phyloP scores from a whole-genome alignment of 2,797 vertebrate species.

The Anableps anableps region DNA sequence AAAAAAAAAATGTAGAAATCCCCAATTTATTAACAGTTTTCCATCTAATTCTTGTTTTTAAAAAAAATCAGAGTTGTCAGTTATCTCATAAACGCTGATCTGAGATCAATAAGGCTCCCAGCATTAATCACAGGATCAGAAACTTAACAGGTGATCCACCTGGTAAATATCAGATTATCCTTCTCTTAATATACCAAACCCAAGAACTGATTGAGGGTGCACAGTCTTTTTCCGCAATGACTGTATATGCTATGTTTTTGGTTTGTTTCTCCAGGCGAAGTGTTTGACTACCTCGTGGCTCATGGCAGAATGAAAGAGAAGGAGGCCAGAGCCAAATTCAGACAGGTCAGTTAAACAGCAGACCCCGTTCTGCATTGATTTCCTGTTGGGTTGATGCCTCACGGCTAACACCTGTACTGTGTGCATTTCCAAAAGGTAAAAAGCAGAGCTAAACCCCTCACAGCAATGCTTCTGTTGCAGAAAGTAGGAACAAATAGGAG shows the following conservation, averaged over 20 bases:
- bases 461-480: no score
- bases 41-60: not conserved
- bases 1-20: no score
- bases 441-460: no score
- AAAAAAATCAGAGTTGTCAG: no score
- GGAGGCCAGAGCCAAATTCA: conserved; percentile 93
- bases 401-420: not conserved
- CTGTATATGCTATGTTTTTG: not conserved
- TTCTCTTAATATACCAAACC: not conserved
- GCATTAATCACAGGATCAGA: not conserved
- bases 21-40: no score
- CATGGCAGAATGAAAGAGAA: conserved; percentile 97
- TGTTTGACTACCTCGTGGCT: conserved; percentile 92
- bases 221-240: not conserved
- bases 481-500: no score
- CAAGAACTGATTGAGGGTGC: not conserved
- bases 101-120: no score
- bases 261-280: conserved; percentile 84
- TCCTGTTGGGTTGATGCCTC: not conserved
- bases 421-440: no score
- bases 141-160: not conserved
- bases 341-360: conserved; percentile 82
- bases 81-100: no score
- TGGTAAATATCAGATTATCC: not conserved
- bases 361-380: not conserved